phyloP scores from a whole-genome alignment of 64 coral and sea anemone species.

The Platygyra sinensis region DNA sequence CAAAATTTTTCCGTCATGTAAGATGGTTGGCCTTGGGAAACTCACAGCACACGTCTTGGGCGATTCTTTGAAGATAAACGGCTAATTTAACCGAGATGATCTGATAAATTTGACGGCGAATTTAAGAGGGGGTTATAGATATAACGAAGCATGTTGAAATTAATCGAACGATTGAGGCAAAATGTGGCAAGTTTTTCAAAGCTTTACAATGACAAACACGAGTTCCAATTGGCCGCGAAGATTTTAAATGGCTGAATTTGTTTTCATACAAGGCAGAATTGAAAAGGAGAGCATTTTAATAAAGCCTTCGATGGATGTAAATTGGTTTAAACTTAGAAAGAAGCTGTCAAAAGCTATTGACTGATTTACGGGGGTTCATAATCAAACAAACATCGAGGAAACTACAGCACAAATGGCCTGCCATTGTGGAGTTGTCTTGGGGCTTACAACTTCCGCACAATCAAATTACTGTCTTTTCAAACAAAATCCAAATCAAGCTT shows the following conservation, averaged over 20 bases:
- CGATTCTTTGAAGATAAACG: slow-evolving; percentile 20
- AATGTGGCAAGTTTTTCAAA: neutral
- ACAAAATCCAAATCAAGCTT: neutral
- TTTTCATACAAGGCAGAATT: neutral
- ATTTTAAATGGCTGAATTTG: slow-evolving; percentile 3
- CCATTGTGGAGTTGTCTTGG: neutral
- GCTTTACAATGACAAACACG: neutral
- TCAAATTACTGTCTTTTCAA: slow-evolving; percentile 12
- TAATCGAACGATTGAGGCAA: neutral
- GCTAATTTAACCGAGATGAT: slow-evolving; percentile 2
- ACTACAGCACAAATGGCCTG: neutral
- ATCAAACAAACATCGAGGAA: neutral
- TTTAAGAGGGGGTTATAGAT: neutral
- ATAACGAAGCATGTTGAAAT: neutral
- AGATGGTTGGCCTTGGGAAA: neutral
- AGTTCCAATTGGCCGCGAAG: neutral
- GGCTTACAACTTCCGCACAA: neutral
- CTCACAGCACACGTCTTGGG: neutral
- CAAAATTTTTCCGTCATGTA: neutral
- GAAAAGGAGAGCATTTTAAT: slow-evolving; percentile 23
- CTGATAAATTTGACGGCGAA: neutral
- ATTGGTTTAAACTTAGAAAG: neutral
- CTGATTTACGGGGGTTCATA: neutral
- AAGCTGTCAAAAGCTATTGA: slow-evolving; percentile 24
- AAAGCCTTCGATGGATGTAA: neutral